Conservation (phyloP, 37 sponge, comb jelly and placozoan genomes). For the Ianthella basta region DNA sequence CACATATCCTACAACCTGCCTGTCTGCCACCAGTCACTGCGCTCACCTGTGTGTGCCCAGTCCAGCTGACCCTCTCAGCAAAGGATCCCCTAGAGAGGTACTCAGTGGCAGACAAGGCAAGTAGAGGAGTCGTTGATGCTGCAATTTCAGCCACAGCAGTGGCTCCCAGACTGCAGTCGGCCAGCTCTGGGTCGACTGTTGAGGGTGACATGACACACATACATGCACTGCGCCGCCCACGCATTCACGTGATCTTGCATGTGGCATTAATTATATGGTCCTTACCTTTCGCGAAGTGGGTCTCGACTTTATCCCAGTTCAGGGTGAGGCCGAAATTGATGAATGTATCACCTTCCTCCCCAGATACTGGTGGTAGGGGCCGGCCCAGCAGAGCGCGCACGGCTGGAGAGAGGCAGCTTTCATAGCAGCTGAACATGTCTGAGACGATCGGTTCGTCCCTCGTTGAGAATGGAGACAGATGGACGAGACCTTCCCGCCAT, state of each 20-base stretch:
- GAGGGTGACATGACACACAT: no score
- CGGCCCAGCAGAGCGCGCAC: neutral
- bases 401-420: no score
- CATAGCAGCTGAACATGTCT: no score
- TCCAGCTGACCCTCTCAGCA: neutral
- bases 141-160: neutral
- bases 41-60: neutral
- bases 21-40: neutral
- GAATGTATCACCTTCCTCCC: neutral
- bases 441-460: no score
- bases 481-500: no score
- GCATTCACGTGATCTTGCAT: neutral
- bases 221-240: no score
- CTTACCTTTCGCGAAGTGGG: neutral
- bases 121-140: neutral
- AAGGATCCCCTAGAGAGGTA: neutral
- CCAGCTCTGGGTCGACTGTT: no score
- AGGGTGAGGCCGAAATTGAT: neutral
- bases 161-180: neutral
- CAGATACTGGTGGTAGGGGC: neutral
- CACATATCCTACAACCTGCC: neutral
- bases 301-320: neutral
- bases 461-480: no score
- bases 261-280: neutral
- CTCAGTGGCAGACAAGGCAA: neutral